A percentile compares a stretch with the other conserved stretches of the same genome.
These are phyloP conservation scores for Papilio protenor DNA, from an alignment of 2,888 invertebrate species.

Conservation along the genomic window DNA sequence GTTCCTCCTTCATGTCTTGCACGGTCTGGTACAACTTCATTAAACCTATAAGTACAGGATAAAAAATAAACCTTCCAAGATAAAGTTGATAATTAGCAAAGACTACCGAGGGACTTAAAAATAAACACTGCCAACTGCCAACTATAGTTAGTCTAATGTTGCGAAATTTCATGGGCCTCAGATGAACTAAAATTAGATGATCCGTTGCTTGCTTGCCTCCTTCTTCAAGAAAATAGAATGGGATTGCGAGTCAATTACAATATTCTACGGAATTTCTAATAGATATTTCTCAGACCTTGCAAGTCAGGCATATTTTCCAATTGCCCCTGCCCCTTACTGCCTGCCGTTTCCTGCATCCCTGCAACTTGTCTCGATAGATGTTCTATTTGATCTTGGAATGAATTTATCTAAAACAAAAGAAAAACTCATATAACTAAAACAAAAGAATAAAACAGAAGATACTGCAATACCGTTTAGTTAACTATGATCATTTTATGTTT, in stretches of 20 bases:
- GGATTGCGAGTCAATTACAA: not conserved
- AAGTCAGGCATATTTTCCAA: slow-evolving; percentile 71
- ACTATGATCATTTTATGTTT: not conserved
- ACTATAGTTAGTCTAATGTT: not conserved
- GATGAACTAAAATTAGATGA: not conserved
- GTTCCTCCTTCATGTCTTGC: slow-evolving; percentile 71
- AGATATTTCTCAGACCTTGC: slow-evolving; percentile 60
- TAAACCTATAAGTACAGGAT: slow-evolving; percentile 59
- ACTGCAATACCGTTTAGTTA: not conserved
- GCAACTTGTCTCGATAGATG: slow-evolving; percentile 71
- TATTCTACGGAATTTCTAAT: not conserved
- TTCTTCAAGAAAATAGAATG: not conserved
- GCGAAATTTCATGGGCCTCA: not conserved
- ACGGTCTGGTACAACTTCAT: slow-evolving; percentile 74
- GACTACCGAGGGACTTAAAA: not conserved
- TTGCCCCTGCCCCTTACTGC: slow-evolving; percentile 62
- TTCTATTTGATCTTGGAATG: slow-evolving; percentile 79
- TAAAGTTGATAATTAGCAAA: not conserved
- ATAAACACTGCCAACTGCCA: not conserved
- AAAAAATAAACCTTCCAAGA: not conserved
- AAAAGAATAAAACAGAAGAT: slow-evolving; percentile 2
- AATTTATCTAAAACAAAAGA: slow-evolving; percentile 65
- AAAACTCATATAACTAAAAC: slow-evolving; percentile 62
- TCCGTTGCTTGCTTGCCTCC: not conserved
- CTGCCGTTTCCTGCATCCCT: slow-evolving; percentile 51